Evolutionary conservation across 2,888 invertebrate genomes (phyloP).

Genomic region (Lasioglossum vierecki): DNA sequence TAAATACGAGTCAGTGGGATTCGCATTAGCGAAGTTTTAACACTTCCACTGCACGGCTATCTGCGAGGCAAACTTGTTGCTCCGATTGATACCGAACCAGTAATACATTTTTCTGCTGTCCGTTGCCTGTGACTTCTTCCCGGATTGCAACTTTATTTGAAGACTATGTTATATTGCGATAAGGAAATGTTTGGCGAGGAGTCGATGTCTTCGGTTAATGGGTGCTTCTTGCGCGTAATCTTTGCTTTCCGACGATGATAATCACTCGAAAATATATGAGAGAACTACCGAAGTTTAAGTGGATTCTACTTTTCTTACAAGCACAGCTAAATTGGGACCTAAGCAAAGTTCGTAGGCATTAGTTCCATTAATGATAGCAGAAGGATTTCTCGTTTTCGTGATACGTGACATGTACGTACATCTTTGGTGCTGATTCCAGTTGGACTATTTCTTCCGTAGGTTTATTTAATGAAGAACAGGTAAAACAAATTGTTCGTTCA

Average conservation of each 20-base stretch:
- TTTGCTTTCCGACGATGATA: neutral
- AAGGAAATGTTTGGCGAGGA: neutral
- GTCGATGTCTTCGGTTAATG: neutral
- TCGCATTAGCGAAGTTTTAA: neutral
- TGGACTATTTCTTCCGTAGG: no score
- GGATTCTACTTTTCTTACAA: neutral
- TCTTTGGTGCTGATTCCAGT: neutral
- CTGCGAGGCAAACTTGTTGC: neutral
- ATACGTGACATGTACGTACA: no score
- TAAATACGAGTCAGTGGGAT: constrained; percentile 14
- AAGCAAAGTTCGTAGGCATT: neutral
- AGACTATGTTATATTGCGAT: neutral
- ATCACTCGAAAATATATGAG: neutral
- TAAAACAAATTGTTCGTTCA: no score
- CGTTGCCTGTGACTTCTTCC: neutral
- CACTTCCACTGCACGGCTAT: neutral
- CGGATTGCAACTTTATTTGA: neutral
- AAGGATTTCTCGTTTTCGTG: neutral
- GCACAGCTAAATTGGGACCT: neutral
- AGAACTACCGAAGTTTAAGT: neutral
- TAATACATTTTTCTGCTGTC: neutral
- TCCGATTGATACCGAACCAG: neutral
- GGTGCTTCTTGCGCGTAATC: neutral
- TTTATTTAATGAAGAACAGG: no score
- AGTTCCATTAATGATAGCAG: neutral